phyloP scores from a whole-genome alignment of 2,113 vertebrate genomes.

The Agelaius phoeniceus region DNA sequence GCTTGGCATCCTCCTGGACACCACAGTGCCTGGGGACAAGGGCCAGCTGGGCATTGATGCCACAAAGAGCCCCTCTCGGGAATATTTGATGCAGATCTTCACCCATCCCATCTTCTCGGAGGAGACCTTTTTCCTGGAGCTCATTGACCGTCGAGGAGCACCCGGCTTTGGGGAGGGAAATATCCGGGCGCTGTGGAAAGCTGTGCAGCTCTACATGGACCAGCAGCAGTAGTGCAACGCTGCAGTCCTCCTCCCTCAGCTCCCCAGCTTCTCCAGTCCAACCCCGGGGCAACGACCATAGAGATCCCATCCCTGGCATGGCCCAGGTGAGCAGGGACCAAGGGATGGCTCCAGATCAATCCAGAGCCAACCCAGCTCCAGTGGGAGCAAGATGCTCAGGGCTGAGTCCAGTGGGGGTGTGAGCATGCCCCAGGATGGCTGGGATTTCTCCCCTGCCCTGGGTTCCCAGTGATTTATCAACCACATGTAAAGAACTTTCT shows the following conservation, averaged over 20 bases:
- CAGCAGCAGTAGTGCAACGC: background rate
- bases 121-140: slow-evolving; percentile 93
- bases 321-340: background rate
- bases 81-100: slow-evolving; percentile 91
- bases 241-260: background rate
- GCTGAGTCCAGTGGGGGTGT: accelerated
- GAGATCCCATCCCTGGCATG: background rate
- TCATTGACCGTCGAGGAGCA: slow-evolving; percentile 89
- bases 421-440: background rate
- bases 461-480: accelerated
- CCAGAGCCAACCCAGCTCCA: background rate
- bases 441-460: background rate
- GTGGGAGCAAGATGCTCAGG: accelerated
- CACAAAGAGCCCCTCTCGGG: background rate
- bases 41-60: accelerated
- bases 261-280: background rate
- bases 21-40: slow-evolving; percentile 17
- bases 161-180: slow-evolving; percentile 92
- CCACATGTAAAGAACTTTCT: background rate
- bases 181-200: slow-evolving; percentile 89
- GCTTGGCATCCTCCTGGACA: slow-evolving; percentile 90
- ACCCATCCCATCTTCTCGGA: slow-evolving; percentile 88
- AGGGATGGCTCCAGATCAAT: background rate
- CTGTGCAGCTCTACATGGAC: slow-evolving; percentile 85
- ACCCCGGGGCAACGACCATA: background rate